Base-by-base conservation (phyloP, 2,113 vertebrate genomes). In the Albula glossodonta region DNA sequence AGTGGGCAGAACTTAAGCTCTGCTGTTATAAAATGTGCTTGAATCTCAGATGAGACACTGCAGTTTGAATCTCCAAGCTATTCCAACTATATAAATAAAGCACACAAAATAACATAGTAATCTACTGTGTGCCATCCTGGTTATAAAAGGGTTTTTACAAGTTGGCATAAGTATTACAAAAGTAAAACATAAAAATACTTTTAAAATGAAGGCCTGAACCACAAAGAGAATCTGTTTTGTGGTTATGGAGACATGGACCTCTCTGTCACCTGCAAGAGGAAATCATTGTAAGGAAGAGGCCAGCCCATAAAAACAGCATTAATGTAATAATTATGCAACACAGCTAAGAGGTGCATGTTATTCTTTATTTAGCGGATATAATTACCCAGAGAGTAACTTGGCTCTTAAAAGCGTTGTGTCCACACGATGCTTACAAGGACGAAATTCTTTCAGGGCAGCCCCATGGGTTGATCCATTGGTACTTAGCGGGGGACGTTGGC, bases 261-360 rank as follows among this genome's bases (percentile, higher is more conserved):
- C 17, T 88, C 63, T 87, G 87, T 88, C 79, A 60, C 9, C 22
- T 63, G 60, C 4, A 63, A 22, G 22, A 66, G 22, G 60, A 19
- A 66, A 66, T 19, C 22, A 3, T 66, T 66, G 1, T 2, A 15
- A 3, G 17, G 22, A 66, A 66, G 17, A 3, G 17, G 17, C 22
- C 60, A 66, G 60, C 17, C 60, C 60, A 66, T 66, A 22, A 66
- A 66, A 66, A 22, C 60, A 66, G 60, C 3, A 22, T 57, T 9
- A 84, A 70, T 5, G 48, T 84, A 15, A 70, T 74, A 78, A 17
- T 56, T 60, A 41, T 51, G 57, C 22, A 77, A 19, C 5, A 57
- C 57, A 85, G 77, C 49, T 25, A 9, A 51, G 41, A 48, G 13
- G 17, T 22, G 17, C 15, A 51, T 78, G 25, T 50, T 84, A 74